These are phyloP conservation scores for Archaeoteleia sp. DNA, from an alignment of 2,888 invertebrate species.

Conservation along the genomic window DNA sequence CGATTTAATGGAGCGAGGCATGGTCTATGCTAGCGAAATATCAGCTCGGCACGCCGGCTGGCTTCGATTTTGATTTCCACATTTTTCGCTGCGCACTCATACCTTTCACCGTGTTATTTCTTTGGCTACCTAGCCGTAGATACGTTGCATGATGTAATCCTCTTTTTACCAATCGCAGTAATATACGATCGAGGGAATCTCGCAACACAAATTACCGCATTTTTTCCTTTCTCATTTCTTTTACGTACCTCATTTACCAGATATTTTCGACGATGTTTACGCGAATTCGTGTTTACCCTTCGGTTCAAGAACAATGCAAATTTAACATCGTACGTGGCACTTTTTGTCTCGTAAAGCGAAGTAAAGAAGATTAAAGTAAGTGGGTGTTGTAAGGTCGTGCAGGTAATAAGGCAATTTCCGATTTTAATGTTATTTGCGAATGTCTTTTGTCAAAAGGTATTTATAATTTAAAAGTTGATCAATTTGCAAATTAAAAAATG, in stretches of 20 bases:
- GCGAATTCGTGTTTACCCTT: too few relatives aligned
- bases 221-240: conserved; percentile 17
- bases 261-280: too few relatives aligned
- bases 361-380: too few relatives aligned
- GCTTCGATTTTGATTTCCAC: conserved; percentile 9
- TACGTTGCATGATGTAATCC: conserved; percentile 22
- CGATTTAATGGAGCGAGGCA: conserved; percentile 17
- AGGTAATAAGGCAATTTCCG: too few relatives aligned
- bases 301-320: too few relatives aligned
- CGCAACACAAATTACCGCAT: conserved; percentile 31
- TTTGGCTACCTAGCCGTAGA: conserved; percentile 1
- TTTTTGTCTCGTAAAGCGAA: too few relatives aligned
- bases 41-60: conserved; percentile 1
- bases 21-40: conserved; percentile 13
- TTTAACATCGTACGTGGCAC: too few relatives aligned
- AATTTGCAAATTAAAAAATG: too few relatives aligned
- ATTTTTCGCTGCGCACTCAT: conserved; percentile 15
- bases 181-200: conserved; percentile 29
- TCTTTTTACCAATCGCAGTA: conserved; percentile 21
- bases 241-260: conserved; percentile 21
- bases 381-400: too few relatives aligned
- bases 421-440: too few relatives aligned
- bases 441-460: too few relatives aligned
- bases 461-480: too few relatives aligned
- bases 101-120: conserved; percentile 36